These are phyloP conservation scores for Hydra vulgaris DNA, from an alignment of 30 jellyfish, hydroid and myxozoan genomes.

Conservation along the genomic window DNA sequence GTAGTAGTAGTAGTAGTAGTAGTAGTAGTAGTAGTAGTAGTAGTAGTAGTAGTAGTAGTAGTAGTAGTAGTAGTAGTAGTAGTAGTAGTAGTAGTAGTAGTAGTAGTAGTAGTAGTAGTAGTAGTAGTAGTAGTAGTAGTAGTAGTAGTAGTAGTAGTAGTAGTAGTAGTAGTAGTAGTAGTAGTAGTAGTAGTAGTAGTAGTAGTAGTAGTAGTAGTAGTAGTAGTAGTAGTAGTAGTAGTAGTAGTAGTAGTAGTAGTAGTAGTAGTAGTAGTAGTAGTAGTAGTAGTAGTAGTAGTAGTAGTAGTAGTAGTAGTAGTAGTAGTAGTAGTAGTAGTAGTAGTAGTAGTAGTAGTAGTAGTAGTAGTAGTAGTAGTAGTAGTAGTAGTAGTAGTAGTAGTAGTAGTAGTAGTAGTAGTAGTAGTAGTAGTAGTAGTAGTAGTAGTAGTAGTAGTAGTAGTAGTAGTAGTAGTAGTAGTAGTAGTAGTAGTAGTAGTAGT, in stretches of 20 bases:
- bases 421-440: slow-evolving; percentile 3
- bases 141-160: slow-evolving; percentile 30
- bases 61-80: slow-evolving; percentile 5
- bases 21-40: not conserved
- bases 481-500: too few species aligned
- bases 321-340: slow-evolving; percentile 6
- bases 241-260: slow-evolving; percentile 18
- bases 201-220: slow-evolving; percentile 4
- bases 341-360: slow-evolving; percentile 5
- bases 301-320: slow-evolving; percentile 6
- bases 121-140: slow-evolving; percentile 25
- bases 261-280: slow-evolving; percentile 6
- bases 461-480: too few species aligned
- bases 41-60: slow-evolving; percentile 5
- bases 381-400: slow-evolving; percentile 6
- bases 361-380: slow-evolving; percentile 6
- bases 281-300: slow-evolving; percentile 4
- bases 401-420: slow-evolving; percentile 5
- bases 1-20: slow-evolving; percentile 4
- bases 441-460: too few species aligned
- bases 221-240: slow-evolving; percentile 16
- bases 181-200: slow-evolving; percentile 24
- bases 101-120: slow-evolving; percentile 25
- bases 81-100: slow-evolving; percentile 11
- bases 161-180: slow-evolving; percentile 27